Evolutionary conservation across 2,888 invertebrate species (phyloP), one percentile per base, ranked within the genome.

Genomic region (Plebejus argus): DNA sequence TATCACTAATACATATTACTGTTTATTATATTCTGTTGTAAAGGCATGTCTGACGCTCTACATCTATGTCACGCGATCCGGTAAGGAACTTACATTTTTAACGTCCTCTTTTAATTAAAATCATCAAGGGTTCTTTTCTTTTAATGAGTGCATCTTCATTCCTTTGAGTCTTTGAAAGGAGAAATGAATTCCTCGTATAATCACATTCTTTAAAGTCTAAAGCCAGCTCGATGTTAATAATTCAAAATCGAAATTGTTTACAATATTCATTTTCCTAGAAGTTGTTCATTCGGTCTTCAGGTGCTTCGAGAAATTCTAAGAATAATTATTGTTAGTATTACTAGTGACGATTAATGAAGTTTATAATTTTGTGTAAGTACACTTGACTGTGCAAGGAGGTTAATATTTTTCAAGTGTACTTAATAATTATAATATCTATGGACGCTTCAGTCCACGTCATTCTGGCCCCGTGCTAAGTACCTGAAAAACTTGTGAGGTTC

Each of bases 71-170:
- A 6, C 28, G 15, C 39, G 74, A 28, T 53, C 23, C 28, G 18
- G 53, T 74, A 53, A 74, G 74, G 53, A 74, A 74, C 53, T 45
- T 15, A 20, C 71, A 45, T 72, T 72, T 72, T 72, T 72, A 18
- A 72, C 39, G 45, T 72, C 45, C 72, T 20, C 23, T 39, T 72
- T 72, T 72, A 72, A 72, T 72, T 72, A 72, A 72, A 72, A 72
- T 72, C 72, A 72, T 72, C 45, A 72, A 72, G 72, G 20, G 72
- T 23, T 45, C 72, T 39, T 71, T 72, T 45, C 35, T 71, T 71
- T 71, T 39, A 71, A 72, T 45, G 45, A 72, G 45, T 72, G 72
- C 45, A 72, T 45, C 39, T 72, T 45, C 45, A 45, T 45, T 39
- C 39, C 71, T 71, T 71, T 71, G 72, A 72, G 45, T 45, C 45